A percentile compares a stretch with the other conserved stretches of the same genome.
These are phyloP conservation scores for Ptychadena robeensis DNA, from an alignment of 2,797 vertebrate genomes.

Conservation along the genomic window DNA sequence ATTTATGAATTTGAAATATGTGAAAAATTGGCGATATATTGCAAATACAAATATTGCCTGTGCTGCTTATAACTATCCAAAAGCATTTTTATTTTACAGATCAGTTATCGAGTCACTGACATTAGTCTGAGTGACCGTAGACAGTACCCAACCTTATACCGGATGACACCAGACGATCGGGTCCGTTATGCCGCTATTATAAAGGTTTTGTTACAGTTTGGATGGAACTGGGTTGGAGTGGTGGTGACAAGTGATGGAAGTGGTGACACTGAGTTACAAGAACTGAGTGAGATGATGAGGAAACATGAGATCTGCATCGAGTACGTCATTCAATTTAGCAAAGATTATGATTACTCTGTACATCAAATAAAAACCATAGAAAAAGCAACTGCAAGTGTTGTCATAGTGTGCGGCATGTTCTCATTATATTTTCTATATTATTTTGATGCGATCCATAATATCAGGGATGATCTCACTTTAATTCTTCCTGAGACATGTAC, in stretches of 20 bases:
- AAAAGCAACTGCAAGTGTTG: background rate
- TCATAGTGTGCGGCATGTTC: constrained; percentile 1
- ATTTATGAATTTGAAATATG: too few species aligned
- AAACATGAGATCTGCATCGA: constrained; percentile 17
- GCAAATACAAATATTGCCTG: too few species aligned
- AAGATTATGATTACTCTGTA: background rate
- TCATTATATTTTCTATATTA: too few species aligned
- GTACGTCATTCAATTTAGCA: constrained; percentile 1
- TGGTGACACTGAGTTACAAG: too few species aligned
- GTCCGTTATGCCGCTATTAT: background rate
- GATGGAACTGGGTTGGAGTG: constrained; percentile 27
- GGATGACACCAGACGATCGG: background rate
- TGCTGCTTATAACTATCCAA: too few species aligned
- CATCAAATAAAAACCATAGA: background rate
- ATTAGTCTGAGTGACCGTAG: background rate
- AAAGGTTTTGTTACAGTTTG: constrained; percentile 16
- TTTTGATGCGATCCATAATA: background rate
- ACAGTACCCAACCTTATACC: constrained; percentile 18
- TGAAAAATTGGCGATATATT: too few species aligned
- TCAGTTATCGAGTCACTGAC: constrained; percentile 14
- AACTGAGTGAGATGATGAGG: background rate
- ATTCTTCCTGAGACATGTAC: background rate
- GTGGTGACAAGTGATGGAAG: too few species aligned
- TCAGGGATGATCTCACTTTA: constrained; percentile 1
- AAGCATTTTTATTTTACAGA: background rate